Conservation (phyloP, 92 coral and sea anemone species). For the Chrysogorgia sp. region DNA sequence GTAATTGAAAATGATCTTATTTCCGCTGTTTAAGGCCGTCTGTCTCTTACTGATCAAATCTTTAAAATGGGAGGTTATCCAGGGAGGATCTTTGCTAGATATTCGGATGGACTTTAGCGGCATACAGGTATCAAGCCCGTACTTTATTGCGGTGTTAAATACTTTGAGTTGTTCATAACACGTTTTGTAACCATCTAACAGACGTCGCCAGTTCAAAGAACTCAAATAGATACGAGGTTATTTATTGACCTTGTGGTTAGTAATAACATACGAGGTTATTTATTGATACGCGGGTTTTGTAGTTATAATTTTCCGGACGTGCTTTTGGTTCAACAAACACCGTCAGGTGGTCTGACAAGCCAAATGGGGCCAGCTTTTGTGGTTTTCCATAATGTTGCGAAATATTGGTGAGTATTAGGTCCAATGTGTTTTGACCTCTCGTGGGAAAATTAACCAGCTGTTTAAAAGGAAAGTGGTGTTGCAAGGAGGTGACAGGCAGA, state of each 20-base stretch:
- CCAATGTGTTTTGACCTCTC: slow-evolving; percentile 51
- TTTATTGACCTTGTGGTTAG: slow-evolving; percentile 38
- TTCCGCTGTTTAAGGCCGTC: slow-evolving; percentile 4
- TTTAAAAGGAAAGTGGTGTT: too few species aligned
- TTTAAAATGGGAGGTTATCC: neutral
- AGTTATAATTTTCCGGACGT: slow-evolving; percentile 1
- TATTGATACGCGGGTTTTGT: slow-evolving; percentile 5
- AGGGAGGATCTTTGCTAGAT: slow-evolving; percentile 11
- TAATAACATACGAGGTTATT: slow-evolving; percentile 35
- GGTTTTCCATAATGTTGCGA: slow-evolving; percentile 35
- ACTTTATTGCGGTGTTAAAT: neutral
- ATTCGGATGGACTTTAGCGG: slow-evolving; percentile 1
- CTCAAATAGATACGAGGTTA: slow-evolving; percentile 56
- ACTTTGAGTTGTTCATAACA: neutral
- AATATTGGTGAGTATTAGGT: slow-evolving; percentile 52
- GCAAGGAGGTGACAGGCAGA: too few species aligned
- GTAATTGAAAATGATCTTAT: slow-evolving; percentile 5
- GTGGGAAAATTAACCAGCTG: slow-evolving; percentile 37
- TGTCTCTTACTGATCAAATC: slow-evolving; percentile 7
- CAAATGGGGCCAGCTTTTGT: slow-evolving; percentile 53
- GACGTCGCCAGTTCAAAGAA: slow-evolving; percentile 52
- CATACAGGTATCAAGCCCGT: slow-evolving; percentile 6
- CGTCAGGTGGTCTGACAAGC: slow-evolving; percentile 57
- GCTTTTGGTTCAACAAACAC: slow-evolving; percentile 39
- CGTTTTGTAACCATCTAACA: slow-evolving; percentile 22